A percentile compares a stretch with the other conserved stretches of the same genome.
Evolutionary conservation across 64 coral and sea anemone genomes (phyloP).

Genomic region (Pocillopora damicornis): DNA sequence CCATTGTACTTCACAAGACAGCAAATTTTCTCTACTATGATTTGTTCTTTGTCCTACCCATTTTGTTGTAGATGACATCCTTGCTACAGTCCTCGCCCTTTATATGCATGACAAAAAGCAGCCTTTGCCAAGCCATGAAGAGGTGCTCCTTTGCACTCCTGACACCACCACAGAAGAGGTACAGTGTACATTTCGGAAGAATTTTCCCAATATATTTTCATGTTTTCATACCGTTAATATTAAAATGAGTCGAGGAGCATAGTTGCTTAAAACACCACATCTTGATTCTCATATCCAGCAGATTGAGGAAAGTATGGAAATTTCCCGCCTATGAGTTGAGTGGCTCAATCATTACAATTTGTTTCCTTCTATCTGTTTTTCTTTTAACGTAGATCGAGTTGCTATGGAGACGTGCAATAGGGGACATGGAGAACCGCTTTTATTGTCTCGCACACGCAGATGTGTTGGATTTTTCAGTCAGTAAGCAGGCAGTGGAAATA

Average conservation of each 20-base stretch:
- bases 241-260: no score
- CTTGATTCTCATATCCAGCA: no score
- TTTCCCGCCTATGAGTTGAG: background rate
- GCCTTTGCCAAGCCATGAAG: conserved; percentile 62
- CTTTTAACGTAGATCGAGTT: conserved; percentile 56
- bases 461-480: conserved; percentile 76
- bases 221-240: no score
- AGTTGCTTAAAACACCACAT: no score
- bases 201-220: background rate
- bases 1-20: no score
- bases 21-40: no score
- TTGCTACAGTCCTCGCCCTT: conserved; percentile 59
- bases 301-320: background rate
- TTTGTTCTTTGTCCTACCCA: background rate
- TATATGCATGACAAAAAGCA: conserved; percentile 70
- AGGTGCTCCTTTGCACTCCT: conserved; percentile 64
- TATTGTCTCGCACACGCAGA: conserved; percentile 87
- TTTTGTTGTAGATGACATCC: conserved; percentile 46
- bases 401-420: conserved; percentile 77
- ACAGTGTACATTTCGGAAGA: background rate
- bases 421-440: conserved; percentile 56
- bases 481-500: conserved; percentile 65
- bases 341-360: no score
- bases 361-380: background rate
- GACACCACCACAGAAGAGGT: conserved; percentile 82